Evolutionary conservation across 2,113 vertebrate species (phyloP).

Genomic region (Cochlearius cochlearius): DNA sequence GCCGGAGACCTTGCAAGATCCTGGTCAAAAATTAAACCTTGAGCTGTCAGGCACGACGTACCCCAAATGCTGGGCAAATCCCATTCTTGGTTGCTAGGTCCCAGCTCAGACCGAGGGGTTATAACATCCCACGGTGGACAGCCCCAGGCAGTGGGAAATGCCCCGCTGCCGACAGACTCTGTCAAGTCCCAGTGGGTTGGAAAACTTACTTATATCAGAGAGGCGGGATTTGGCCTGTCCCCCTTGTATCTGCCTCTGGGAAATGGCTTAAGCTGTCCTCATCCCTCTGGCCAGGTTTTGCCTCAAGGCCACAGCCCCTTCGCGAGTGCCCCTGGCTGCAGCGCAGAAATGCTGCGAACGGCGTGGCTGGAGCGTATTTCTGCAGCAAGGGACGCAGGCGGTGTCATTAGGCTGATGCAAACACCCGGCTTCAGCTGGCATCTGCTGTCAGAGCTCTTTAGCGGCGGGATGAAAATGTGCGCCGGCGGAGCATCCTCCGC

Average conservation of each 20-base stretch:
- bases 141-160: neutral
- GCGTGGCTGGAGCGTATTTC: neutral
- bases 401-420: neutral
- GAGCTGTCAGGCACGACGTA: neutral
- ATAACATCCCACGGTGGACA: neutral
- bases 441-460: neutral
- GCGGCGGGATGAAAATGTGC: fast-evolving
- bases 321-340: neutral
- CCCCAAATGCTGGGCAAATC: neutral
- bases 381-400: neutral
- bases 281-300: neutral
- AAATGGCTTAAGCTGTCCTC: neutral
- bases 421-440: neutral
- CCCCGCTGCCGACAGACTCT: neutral
- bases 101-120: neutral
- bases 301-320: neutral
- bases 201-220: neutral
- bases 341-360: fast-evolving
- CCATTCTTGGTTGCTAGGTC: neutral
- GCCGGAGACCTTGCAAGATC: neutral
- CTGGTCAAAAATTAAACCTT: neutral
- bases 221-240: neutral
- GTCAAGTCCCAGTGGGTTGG: neutral
- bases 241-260: neutral
- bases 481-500: neutral